These are phyloP conservation scores for Nephrocerus scutellatus DNA, from an alignment of 2,888 invertebrate genomes.

Conservation along the genomic window DNA sequence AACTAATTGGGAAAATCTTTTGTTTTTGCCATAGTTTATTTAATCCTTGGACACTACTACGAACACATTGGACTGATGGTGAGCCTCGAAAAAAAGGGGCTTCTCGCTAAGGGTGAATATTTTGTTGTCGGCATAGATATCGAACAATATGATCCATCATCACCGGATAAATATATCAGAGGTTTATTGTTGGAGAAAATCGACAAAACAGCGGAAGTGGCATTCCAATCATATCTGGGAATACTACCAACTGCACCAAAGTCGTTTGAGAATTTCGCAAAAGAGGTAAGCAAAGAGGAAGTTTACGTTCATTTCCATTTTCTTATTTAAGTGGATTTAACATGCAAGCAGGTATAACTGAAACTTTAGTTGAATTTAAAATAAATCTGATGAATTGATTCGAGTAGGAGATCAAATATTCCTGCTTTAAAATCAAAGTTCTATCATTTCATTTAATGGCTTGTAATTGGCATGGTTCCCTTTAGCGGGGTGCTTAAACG, in stretches of 20 bases:
- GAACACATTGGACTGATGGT: slow-evolving; percentile 88
- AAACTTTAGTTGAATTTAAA: too few relatives aligned
- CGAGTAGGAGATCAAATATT: too few relatives aligned
- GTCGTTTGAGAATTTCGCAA: slow-evolving; percentile 66
- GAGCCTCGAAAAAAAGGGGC: slow-evolving; percentile 72
- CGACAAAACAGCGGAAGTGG: slow-evolving; percentile 55
- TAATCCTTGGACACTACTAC: slow-evolving; percentile 81
- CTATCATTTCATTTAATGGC: too few relatives aligned
- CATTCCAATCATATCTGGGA: slow-evolving; percentile 75
- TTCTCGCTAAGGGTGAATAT: slow-evolving; percentile 83
- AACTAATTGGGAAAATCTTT: too few relatives aligned
- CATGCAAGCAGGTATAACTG: too few relatives aligned
- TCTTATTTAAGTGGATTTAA: too few relatives aligned
- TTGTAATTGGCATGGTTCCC: too few relatives aligned
- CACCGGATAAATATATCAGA: slow-evolving; percentile 72
- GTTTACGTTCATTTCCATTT: too few relatives aligned
- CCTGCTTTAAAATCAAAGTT: too few relatives aligned
- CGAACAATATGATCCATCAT: slow-evolving; percentile 73
- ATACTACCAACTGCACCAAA: slow-evolving; percentile 71
- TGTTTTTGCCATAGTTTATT: slow-evolving; percentile 66
- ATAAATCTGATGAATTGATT: too few relatives aligned
- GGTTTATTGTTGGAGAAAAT: slow-evolving; percentile 60
- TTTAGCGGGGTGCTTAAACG: too few relatives aligned
- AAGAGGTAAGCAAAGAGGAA: slow-evolving; percentile 42
- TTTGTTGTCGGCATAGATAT: slow-evolving; percentile 88